Conservation (phyloP, 2,797 vertebrate species). For the Steatocranus sp. region DNA sequence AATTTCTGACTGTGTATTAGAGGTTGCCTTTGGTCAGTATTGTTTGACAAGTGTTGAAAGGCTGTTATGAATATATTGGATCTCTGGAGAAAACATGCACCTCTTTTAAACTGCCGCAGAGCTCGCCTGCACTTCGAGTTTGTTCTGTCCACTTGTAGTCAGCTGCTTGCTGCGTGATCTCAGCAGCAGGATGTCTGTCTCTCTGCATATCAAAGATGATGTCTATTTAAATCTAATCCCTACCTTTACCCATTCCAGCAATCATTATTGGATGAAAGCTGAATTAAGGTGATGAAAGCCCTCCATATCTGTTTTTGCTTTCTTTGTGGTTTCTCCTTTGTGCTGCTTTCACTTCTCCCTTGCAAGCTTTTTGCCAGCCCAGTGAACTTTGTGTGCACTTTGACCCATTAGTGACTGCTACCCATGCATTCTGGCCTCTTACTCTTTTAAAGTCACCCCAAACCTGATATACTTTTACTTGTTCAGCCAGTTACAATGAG, state of each 20-base stretch:
- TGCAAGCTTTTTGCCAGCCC: constrained; percentile 29
- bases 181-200: constrained; percentile 18
- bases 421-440: constrained; percentile 54
- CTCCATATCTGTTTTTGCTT: constrained; percentile 50
- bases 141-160: constrained; percentile 23
- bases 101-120: constrained; percentile 8
- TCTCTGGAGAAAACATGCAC: constrained; percentile 33
- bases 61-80: constrained; percentile 11
- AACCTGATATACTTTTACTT: neutral
- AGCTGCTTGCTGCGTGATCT: neutral
- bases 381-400: constrained; percentile 74
- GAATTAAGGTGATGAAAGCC: constrained; percentile 40
- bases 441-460: constrained; percentile 29
- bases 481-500: neutral
- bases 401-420: constrained; percentile 67
- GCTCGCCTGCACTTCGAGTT: constrained; percentile 1
- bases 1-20: constrained; percentile 10
- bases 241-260: constrained; percentile 30
- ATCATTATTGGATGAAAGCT: constrained; percentile 47
- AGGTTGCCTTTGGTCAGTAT: constrained; percentile 22
- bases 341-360: constrained; percentile 40
- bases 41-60: constrained; percentile 37
- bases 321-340: constrained; percentile 65
- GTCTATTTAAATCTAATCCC: constrained; percentile 32
- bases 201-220: constrained; percentile 50